phyloP scores from a whole-genome alignment of 1,140 invertebrate species.

The Bilobella aurantiaca region DNA sequence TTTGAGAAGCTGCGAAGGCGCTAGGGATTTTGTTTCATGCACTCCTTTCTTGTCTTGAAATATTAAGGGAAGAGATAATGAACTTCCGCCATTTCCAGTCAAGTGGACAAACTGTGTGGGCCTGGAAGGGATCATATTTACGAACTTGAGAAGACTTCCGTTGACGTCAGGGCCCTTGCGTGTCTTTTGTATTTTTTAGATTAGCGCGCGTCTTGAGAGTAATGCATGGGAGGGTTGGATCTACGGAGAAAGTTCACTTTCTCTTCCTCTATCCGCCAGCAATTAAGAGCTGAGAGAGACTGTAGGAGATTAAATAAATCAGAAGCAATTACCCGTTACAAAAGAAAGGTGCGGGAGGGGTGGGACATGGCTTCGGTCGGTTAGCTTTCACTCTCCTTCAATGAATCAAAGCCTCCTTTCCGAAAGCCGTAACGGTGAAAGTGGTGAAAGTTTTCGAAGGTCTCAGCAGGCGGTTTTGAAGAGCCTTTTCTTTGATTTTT shows the following conservation, averaged over 20 bases:
- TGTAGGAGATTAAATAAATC: no score
- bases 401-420: no score
- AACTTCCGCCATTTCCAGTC: not conserved
- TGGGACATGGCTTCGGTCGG: not conserved
- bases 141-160: not conserved
- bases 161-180: no score
- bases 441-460: not conserved
- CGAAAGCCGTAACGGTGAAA: not conserved
- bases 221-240: no score
- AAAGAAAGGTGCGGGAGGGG: not conserved
- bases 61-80: not conserved
- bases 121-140: not conserved
- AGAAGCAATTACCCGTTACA: no score
- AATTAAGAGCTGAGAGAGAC: no score
- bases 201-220: no score
- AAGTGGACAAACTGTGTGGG: not conserved
- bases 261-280: no score
- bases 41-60: no score
- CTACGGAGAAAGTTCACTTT: no score
- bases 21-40: no score
- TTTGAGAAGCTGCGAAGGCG: not conserved
- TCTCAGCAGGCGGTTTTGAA: not conserved
- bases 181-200: no score
- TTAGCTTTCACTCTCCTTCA: not conserved
- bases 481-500: conserved; percentile 6